Conservation (phyloP, 2,888 invertebrate species). For the Gymnoscelis rufifasciata region DNA sequence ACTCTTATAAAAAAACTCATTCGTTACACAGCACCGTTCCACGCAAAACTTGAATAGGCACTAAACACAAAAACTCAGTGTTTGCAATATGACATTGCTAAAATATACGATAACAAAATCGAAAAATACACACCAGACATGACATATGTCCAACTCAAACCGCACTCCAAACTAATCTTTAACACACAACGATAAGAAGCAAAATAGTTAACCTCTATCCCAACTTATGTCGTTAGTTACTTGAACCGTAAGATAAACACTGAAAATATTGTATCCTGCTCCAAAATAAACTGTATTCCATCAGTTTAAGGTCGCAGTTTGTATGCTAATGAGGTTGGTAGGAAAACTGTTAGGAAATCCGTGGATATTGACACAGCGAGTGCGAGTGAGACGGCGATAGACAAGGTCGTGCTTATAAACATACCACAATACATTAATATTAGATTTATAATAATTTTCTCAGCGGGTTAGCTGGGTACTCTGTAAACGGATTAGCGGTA, state of each 20-base stretch:
- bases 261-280: constrained; percentile 40
- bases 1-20: no score
- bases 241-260: constrained; percentile 55
- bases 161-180: constrained; percentile 33
- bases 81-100: constrained; percentile 73
- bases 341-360: constrained; percentile 68
- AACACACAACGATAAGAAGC: constrained; percentile 24
- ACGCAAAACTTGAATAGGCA: constrained; percentile 30
- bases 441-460: constrained; percentile 26
- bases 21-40: constrained; percentile 20
- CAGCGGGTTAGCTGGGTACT: constrained; percentile 11
- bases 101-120: constrained; percentile 66
- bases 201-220: constrained; percentile 23
- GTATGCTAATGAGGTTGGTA: constrained; percentile 32
- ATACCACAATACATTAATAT: constrained; percentile 35
- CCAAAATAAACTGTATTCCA: constrained; percentile 38
- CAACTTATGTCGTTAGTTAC: constrained; percentile 34
- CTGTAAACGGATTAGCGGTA: no score
- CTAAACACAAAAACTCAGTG: constrained; percentile 49
- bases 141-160: constrained; percentile 16
- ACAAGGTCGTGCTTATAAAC: constrained; percentile 67
- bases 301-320: constrained; percentile 39
- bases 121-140: constrained; percentile 30
- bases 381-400: constrained; percentile 47
- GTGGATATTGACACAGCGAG: constrained; percentile 38